Evolutionary conservation across 2,797 vertebrate species (phyloP), one percentile per base, ranked within the genome.

Genomic region (Pempheris klunzingeri): DNA sequence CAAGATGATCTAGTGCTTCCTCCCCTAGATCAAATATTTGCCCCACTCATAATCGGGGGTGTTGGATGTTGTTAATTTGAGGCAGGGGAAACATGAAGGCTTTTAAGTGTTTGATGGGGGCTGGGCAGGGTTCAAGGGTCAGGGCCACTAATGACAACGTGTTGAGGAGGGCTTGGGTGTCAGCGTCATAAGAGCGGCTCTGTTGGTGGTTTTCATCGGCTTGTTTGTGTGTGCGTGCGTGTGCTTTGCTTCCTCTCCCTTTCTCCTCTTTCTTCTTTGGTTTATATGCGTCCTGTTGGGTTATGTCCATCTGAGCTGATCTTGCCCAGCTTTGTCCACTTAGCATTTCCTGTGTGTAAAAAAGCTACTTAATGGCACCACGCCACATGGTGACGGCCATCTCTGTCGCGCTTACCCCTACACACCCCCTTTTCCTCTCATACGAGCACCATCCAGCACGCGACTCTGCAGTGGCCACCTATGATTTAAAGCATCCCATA

Each of bases 1-100:
- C 78, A 52, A 84, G 87, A 90, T 92, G 92, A 93, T 94, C 81
- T 90, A 91, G 89, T 91, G 87, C 89, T 93, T 92, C 92, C 90
- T 89, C 85, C 75, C 77, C 68, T 61, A 88, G 88, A 92, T 95
- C 90, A 94, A 92, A 94, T 94, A 88, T 93, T 88, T 89, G 85
- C 77, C 84, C 71, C 84, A 65, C 85, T 90, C 92, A 88, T 92
- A 90, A 87, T 89, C 86, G 62, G 70, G 82, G 76, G 83, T 77
- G 87, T 90, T 90, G 92, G 81, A 90, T 88, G 91, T 86, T 90
- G 92, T 94, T 94, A 92, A 93, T 94, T 93, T 93, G 90, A 87
- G 66, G 86, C 86, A 84, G 89, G 84, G 88, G 91, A 88, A 88
- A 87, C 78, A 66, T 80, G 84, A 86, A 78, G 85, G 86, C 86